Percentiles rank a stretch among this genome's conserved stretches.
Evolutionary conservation across 2,888 invertebrate species (phyloP).

Genomic region (Hymenopus coronatus): DNA sequence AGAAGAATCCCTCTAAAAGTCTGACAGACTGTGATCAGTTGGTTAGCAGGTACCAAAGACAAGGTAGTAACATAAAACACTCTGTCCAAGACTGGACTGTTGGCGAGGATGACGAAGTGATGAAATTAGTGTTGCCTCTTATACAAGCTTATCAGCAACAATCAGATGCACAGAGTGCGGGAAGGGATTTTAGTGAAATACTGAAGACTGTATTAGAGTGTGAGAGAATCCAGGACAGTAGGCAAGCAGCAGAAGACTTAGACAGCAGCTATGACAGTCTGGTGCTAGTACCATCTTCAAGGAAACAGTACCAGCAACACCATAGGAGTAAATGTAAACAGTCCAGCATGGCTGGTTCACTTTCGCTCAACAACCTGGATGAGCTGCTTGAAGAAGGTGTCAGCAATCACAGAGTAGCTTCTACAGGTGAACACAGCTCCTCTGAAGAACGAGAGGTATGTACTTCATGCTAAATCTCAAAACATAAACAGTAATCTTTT

Average conservation of each 20-base stretch:
- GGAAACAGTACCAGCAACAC: neutral
- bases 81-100: constrained; percentile 3
- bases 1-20: constrained; percentile 40
- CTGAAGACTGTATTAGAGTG: neutral
- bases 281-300: neutral
- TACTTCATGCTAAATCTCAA: neutral
- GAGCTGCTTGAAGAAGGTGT: neutral
- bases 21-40: constrained; percentile 36
- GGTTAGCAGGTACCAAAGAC: constrained; percentile 4
- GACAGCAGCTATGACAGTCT: neutral
- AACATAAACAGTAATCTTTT: too few relatives aligned
- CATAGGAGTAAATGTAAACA: neutral
- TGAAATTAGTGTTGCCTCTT: neutral
- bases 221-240: neutral
- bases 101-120: neutral
- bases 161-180: neutral
- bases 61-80: neutral
- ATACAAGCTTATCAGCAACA: neutral
- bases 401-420: neutral
- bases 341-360: neutral
- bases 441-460: constrained; percentile 1
- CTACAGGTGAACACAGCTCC: neutral
- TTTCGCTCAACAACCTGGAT: constrained; percentile 6
- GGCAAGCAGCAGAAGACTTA: neutral
- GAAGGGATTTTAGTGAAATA: neutral